Conservation (phyloP, 1,140 invertebrate genomes). For the Megalonaias nervosa region DNA sequence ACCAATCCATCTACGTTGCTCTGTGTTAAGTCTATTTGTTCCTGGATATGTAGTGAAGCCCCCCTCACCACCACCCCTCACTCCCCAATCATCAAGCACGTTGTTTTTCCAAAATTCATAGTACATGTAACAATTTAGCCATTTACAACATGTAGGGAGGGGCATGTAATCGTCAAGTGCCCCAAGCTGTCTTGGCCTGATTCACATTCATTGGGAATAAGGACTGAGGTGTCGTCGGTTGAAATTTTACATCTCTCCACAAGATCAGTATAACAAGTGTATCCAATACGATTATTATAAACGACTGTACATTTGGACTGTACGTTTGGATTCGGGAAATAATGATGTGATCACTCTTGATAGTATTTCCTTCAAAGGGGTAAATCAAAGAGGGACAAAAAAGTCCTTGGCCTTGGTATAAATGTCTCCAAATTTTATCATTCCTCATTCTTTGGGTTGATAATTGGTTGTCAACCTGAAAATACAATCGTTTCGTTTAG, state of each 20-base stretch:
- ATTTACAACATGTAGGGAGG: background rate
- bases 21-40: background rate
- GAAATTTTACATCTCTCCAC: background rate
- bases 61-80: background rate
- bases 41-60: background rate
- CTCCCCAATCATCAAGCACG: background rate
- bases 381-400: background rate
- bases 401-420: slow-evolving; percentile 3
- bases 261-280: slow-evolving; percentile 7
- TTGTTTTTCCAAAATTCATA: background rate
- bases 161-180: slow-evolving; percentile 2
- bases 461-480: slow-evolving; percentile 1
- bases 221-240: background rate
- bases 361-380: slow-evolving; percentile 2
- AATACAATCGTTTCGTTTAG: background rate
- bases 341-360: background rate
- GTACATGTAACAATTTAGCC: slow-evolving; percentile 1
- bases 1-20: slow-evolving; percentile 13
- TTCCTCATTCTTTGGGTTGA: background rate
- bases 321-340: background rate
- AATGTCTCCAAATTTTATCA: slow-evolving; percentile 6
- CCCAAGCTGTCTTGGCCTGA: background rate
- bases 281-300: background rate
- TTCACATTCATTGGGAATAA: slow-evolving; percentile 8
- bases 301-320: no score